phyloP scores from a whole-genome alignment of 1,140 invertebrate genomes.

The Pseudomyrmex gracilis region DNA sequence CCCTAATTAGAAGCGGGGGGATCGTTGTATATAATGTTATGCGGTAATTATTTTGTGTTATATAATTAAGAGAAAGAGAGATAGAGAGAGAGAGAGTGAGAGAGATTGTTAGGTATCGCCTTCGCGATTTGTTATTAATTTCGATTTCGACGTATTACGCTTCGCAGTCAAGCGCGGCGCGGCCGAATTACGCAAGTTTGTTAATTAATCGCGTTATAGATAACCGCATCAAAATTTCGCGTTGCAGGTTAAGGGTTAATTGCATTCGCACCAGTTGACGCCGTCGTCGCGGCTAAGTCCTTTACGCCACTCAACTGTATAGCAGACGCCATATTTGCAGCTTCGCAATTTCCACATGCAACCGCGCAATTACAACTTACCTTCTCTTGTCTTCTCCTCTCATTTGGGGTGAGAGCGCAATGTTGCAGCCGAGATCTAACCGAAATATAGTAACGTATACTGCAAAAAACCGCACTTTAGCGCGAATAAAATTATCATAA shows the following conservation, averaged over 20 bases:
- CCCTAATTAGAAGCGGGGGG: too few species aligned
- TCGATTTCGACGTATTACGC: constrained; percentile 40
- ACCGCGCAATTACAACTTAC: constrained; percentile 59
- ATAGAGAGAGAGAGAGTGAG: too few species aligned
- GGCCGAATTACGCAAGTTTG: constrained; percentile 66
- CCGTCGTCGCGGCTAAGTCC: constrained; percentile 66
- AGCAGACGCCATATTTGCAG: constrained; percentile 73
- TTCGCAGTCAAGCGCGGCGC: constrained; percentile 8
- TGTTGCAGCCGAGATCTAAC: constrained; percentile 16
- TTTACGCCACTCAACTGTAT: constrained; percentile 71
- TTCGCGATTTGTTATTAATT: constrained; percentile 16
- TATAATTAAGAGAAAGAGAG: too few species aligned
- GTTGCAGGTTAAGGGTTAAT: constrained; percentile 74
- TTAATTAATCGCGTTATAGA: constrained; percentile 74
- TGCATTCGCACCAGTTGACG: constrained; percentile 73
- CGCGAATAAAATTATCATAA: too few species aligned
- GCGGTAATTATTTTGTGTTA: too few species aligned
- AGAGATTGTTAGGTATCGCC: constrained; percentile 20
- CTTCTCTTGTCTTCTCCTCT: constrained; percentile 44
- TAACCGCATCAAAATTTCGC: constrained; percentile 74
- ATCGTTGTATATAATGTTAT: too few species aligned
- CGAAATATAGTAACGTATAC: neutral
- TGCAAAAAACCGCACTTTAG: neutral
- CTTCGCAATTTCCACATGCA: constrained; percentile 72
- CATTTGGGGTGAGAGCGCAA: neutral